Base-by-base conservation (phyloP, 2,797 vertebrate genomes). In the Mus minutoides region DNA sequence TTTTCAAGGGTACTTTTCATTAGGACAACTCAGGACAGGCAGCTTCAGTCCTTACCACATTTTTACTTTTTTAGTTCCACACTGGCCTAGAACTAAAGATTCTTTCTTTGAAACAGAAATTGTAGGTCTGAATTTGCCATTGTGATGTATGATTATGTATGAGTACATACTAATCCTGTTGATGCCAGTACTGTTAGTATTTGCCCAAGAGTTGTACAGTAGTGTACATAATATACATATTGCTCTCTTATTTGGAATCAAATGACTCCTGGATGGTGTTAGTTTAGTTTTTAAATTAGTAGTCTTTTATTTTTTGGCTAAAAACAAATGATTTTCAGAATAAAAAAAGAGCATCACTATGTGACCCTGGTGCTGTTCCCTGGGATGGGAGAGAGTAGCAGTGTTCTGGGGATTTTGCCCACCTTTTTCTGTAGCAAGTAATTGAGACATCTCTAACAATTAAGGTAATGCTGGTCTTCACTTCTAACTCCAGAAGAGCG, bases 201-300 rank as follows among this genome's bases (percentile, higher is more conserved):
- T 91, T 96, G 73, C 88, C 54, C 88, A 77, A 46, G 73, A 92
- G 37, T 31, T 90, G 64, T 79, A 34, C 67, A 34, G 24, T 46
- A 58, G 2, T 46, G n/a, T 80, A 58, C 91, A 11, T 71, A 90
- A 90, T 82, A 75, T 34, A 94, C 60, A 87, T 91, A 76, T 7
- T 83, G 31, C 34, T 89, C 10, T 92, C 73, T 69, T 94, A 62
- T 87, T 77, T 84, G 46, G 49, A 94, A 84, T 92, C 80, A 96
- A 93, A 62, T 95, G 91, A 91, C 43, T 82, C 31, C 64, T 92
- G 69, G n/a, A 31, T 85, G 7, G 17, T 95, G 26, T 49, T 34
- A 58, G 26, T 92, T 94, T 93, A 71, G 62, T 95, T 97, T 96
- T 56, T 93, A 94, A 76, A 86, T 91, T 93, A 19, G 12, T 54